Conservation (phyloP, 2,113 vertebrate genomes). For the Lonchura striata region DNA sequence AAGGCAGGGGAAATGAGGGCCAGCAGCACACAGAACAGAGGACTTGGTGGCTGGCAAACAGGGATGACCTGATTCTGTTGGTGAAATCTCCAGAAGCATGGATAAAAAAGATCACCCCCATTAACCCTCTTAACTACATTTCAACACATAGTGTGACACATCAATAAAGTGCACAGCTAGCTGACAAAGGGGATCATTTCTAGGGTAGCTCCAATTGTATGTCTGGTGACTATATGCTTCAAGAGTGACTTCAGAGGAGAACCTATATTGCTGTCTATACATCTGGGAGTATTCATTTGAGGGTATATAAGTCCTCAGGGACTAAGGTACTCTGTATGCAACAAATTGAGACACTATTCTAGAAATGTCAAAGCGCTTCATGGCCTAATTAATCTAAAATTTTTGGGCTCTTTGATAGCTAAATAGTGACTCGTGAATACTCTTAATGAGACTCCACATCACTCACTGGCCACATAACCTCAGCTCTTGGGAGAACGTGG, state of each 20-base stretch:
- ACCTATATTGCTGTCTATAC: not conserved
- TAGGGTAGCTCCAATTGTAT: not conserved
- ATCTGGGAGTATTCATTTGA: not conserved
- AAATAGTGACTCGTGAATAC: not conserved
- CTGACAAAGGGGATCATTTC: not conserved
- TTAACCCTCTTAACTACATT: not conserved
- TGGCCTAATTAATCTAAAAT: not conserved
- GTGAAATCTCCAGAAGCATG: not conserved
- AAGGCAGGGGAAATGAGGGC: not conserved
- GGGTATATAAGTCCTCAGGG: rapidly evolving
- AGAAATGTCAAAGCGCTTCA: not conserved
- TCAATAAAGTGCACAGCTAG: rapidly evolving
- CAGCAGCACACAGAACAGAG: not conserved
- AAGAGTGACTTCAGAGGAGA: not conserved
- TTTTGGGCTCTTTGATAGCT: not conserved
- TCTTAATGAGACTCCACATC: not conserved
- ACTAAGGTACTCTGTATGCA: not conserved
- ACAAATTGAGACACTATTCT: not conserved
- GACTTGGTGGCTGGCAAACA: not conserved
- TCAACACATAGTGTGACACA: not conserved
- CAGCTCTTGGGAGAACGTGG: rapidly evolving
- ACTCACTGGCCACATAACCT: not conserved
- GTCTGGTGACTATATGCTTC: not conserved
- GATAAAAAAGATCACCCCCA: not conserved
- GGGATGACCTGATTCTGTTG: not conserved